Evolutionary conservation across 2,113 vertebrate genomes (phyloP).

Genomic region (Bucco capensis): DNA sequence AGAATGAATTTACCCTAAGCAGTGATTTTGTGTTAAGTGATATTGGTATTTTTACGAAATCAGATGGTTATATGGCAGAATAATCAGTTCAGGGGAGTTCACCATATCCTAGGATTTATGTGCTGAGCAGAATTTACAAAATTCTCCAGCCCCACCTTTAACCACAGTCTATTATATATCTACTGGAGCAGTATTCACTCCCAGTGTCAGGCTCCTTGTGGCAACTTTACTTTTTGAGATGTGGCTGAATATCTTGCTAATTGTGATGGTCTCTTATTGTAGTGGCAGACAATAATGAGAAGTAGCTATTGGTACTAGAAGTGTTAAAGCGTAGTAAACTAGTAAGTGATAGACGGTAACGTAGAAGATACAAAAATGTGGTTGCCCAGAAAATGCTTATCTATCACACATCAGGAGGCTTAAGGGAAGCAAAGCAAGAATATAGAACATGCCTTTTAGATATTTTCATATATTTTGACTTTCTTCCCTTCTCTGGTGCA

Average conservation of each 20-base stretch:
- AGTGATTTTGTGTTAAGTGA: slow-evolving; percentile 70
- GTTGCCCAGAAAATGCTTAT: slow-evolving; percentile 41
- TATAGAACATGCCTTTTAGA: background rate
- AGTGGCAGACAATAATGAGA: background rate
- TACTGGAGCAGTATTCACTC: slow-evolving; percentile 1
- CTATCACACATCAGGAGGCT: slow-evolving; percentile 39
- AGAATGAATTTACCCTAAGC: slow-evolving; percentile 72
- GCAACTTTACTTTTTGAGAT: slow-evolving; percentile 38
- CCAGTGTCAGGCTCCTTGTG: background rate
- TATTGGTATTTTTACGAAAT: slow-evolving; percentile 66
- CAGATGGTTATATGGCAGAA: slow-evolving; percentile 57
- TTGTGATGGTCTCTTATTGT: background rate
- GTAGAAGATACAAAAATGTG: slow-evolving; percentile 47
- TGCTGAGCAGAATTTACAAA: slow-evolving; percentile 12
- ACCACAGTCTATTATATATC: background rate
- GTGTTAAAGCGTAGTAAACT: slow-evolving; percentile 26
- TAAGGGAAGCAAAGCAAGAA: slow-evolving; percentile 2
- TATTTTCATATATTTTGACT: slow-evolving; percentile 1
- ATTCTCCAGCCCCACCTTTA: slow-evolving; percentile 46
- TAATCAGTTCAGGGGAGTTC: slow-evolving; percentile 63
- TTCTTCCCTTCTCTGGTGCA: background rate
- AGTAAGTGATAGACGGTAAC: slow-evolving; percentile 18
- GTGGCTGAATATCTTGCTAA: background rate
- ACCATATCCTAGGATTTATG: slow-evolving; percentile 47
- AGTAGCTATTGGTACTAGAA: slow-evolving; percentile 5